Evolutionary conservation across 2,888 invertebrate species (phyloP).

Genomic region (Clanis bilineata): DNA sequence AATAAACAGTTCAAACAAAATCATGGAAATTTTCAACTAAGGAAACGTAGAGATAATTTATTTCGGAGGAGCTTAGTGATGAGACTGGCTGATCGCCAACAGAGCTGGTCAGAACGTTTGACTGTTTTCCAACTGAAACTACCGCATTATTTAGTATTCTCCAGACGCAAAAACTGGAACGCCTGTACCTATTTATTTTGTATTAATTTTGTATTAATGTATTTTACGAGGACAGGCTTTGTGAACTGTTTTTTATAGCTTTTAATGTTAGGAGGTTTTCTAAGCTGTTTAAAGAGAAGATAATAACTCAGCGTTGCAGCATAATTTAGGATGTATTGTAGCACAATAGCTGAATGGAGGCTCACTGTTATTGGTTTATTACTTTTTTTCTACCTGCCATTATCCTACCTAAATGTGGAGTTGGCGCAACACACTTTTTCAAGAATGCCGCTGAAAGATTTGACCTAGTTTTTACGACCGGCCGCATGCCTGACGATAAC

Average conservation of each 20-base stretch:
- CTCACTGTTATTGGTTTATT: too few relatives aligned
- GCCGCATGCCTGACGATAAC: too few relatives aligned
- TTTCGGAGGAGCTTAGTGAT: neutral
- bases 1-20: too few relatives aligned
- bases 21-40: neutral
- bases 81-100: constrained; percentile 1
- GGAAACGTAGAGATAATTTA: neutral
- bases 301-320: too few relatives aligned
- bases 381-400: too few relatives aligned
- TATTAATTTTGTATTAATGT: too few relatives aligned
- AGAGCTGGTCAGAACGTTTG: constrained; percentile 2
- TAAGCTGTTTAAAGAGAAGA: neutral
- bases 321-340: too few relatives aligned
- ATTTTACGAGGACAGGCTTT: neutral
- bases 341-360: too few relatives aligned
- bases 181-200: constrained; percentile 1
- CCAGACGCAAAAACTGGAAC: constrained; percentile 3
- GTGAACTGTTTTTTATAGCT: neutral
- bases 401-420: too few relatives aligned
- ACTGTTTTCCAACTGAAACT: constrained; percentile 5
- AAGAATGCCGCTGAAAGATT: too few relatives aligned
- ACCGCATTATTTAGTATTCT: constrained; percentile 7
- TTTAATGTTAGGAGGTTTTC: neutral
- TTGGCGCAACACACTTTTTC: too few relatives aligned
- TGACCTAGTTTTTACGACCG: too few relatives aligned